Evolutionary conservation across 2,888 invertebrate species (phyloP), one percentile per base, ranked within the genome.

Genomic region (Galerucella calmariensis): DNA sequence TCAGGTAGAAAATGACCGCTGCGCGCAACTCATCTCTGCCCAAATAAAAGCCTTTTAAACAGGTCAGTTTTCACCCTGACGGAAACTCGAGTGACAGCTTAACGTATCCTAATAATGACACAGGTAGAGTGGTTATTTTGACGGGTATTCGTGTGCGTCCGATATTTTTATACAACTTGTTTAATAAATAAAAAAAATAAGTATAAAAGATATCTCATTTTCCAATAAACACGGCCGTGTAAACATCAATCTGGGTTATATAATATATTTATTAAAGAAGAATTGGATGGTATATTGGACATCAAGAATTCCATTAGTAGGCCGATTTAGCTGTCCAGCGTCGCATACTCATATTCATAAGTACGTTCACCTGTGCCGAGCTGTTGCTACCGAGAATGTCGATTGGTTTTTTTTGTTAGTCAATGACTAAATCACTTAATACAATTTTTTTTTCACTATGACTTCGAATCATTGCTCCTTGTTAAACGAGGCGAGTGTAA

Each of bases 291-390:
- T 79, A 79, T 81, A 82, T 80, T 82, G 82, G 80, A 79, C 73
- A 82, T 82, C 80, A 81, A 82, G 77, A 82, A 81, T 81, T 82
- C 81, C 80, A 82, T 82, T 82, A 82, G 69, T 69, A 56, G 74
- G 68, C 61, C 69, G 65, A 76, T 76, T 76, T 76, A 67, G 65
- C 75, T 77, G 75, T 76, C 74, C 61, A 35, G 69, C 53, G 73
- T 61, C 68, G 68, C 73, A 56, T 68, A 59, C 59, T 69, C 69
- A 69, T 59, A 69, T 69, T 46, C 46, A 46, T 61, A 69, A 46
- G 69, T 69, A 69, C 59, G 16, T 69, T 69, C 69, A 69, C 69
- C 69, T 61, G 61, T 63, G 63, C 16, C 11, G 44, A 14, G 14
- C 46, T 41, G 41, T 65, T 41, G 62, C 41, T 62, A 62, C 62